Conservation (phyloP, 2,797 vertebrate genomes). For the Ctenosaura bakeri region DNA sequence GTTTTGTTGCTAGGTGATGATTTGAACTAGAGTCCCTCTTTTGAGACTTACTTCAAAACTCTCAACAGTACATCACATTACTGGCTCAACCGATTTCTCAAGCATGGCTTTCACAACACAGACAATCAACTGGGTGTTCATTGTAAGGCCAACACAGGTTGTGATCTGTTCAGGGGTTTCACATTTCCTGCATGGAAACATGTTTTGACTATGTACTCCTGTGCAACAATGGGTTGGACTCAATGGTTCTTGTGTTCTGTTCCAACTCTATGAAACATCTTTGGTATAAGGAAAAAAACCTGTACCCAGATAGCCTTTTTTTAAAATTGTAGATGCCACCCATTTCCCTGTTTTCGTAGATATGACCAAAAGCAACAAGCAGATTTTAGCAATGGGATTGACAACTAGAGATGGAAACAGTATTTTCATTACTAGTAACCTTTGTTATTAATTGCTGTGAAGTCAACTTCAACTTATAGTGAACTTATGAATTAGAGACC, state of each 20-base stretch:
- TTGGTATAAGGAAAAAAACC: fast-evolving
- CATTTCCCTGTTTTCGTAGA: neutral
- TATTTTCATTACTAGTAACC: conserved; percentile 30
- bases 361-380: neutral
- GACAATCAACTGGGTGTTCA: neutral
- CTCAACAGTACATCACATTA: neutral
- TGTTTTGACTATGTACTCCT: too few relatives aligned
- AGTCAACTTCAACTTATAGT: too few relatives aligned
- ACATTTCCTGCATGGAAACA: neutral
- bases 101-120: neutral
- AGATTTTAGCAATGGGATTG: neutral
- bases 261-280: too few relatives aligned
- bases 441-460: too few relatives aligned
- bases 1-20: neutral
- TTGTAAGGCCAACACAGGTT: neutral
- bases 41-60: neutral
- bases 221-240: too few relatives aligned
- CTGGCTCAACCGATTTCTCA: neutral
- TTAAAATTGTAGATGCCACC: neutral
- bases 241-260: too few relatives aligned
- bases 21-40: neutral
- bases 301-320: too few relatives aligned
- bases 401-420: neutral
- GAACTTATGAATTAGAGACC: too few relatives aligned
- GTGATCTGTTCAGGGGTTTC: neutral